These are phyloP conservation scores for Onchidella celtica DNA, from an alignment of 2,888 invertebrate genomes.

Conservation along the genomic window DNA sequence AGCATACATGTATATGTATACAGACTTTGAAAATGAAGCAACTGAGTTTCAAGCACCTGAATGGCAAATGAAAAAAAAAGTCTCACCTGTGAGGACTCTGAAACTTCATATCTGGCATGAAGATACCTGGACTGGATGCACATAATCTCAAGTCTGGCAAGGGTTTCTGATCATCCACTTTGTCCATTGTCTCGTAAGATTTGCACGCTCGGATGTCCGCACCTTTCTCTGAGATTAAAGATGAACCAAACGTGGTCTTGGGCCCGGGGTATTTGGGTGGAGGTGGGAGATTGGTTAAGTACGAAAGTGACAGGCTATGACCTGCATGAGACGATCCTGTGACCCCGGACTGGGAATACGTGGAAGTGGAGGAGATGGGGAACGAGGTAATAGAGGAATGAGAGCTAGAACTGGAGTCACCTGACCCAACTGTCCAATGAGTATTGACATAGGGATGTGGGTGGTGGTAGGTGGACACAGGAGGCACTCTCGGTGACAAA, in stretches of 20 bases:
- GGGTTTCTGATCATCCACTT: not conserved
- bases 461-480: conserved; percentile 53
- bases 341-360: conserved; percentile 22
- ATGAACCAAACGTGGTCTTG: conserved; percentile 44
- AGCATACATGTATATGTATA: no score
- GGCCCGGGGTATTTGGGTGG: conserved; percentile 76
- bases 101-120: conserved; percentile 28
- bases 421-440: conserved; percentile 50
- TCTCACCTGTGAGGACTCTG: conserved; percentile 24
- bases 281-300: conserved; percentile 70
- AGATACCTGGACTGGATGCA: conserved; percentile 48
- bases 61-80: no score
- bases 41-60: no score
- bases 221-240: not conserved
- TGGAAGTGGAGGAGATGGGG: not conserved
- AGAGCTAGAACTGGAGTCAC: conserved; percentile 27
- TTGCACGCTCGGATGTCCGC: conserved; percentile 41
- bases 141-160: conserved; percentile 36
- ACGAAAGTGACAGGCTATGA: conserved; percentile 53
- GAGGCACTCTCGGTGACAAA: conserved; percentile 46
- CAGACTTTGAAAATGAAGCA: no score
- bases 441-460: conserved; percentile 55
- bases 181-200: conserved; percentile 45
- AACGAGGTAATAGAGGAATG: not conserved
- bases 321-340: conserved; percentile 26